phyloP scores from a whole-genome alignment of 2,797 vertebrate genomes.

The Thunnus albacares region DNA sequence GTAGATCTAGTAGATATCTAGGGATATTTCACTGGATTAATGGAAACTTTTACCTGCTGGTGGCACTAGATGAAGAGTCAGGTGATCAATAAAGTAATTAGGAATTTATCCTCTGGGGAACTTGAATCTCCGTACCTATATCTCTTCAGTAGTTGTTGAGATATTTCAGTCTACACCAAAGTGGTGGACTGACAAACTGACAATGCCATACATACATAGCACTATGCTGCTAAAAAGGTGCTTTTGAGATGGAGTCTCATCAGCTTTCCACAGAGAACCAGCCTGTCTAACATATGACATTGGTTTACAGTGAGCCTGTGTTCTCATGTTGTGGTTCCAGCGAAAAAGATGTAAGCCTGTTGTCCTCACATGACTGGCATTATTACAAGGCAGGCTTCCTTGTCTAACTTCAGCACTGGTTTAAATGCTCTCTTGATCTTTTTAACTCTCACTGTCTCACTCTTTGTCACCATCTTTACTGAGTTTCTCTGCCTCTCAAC shows the following conservation, averaged over 20 bases:
- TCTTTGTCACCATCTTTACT: constrained; percentile 24
- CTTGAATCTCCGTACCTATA: too few species aligned
- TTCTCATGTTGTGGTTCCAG: constrained; percentile 34
- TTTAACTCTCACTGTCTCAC: constrained; percentile 6
- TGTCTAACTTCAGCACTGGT: constrained; percentile 1
- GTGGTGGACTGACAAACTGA: too few species aligned
- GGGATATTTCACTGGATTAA: neutral
- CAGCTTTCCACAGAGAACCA: constrained; percentile 4
- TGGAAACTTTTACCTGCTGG: neutral
- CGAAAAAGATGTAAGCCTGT: neutral
- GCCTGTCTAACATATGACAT: constrained; percentile 47
- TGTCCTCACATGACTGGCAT: constrained; percentile 49
- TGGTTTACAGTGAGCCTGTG: constrained; percentile 39
- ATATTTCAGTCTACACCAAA: too few species aligned
- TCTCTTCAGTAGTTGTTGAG: too few species aligned
- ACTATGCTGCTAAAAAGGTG: neutral
- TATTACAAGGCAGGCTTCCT: constrained; percentile 28
- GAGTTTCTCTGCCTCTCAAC: constrained; percentile 30
- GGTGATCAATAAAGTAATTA: too few species aligned
- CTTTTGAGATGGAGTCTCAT: constrained; percentile 3
- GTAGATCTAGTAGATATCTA: neutral
- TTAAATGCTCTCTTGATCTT: constrained; percentile 26
- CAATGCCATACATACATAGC: too few species aligned
- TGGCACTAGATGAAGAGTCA: neutral
- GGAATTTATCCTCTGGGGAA: too few species aligned